These are phyloP conservation scores for Hyla sarda DNA, from an alignment of 2,113 vertebrate species.

Conservation along the genomic window DNA sequence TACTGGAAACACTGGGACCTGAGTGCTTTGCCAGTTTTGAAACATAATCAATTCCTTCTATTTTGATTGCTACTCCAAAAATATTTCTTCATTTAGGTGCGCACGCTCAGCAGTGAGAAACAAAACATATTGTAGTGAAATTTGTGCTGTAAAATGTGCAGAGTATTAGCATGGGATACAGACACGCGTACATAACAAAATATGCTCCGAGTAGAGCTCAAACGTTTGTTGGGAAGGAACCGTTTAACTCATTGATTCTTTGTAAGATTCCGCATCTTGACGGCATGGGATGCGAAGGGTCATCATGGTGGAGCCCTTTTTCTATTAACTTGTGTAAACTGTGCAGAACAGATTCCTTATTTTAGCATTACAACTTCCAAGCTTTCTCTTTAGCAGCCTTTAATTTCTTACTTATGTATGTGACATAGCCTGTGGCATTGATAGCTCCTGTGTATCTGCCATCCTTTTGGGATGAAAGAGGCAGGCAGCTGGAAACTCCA, in stretches of 20 bases:
- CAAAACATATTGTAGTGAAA: neutral
- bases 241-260: constrained; percentile 1
- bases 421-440: constrained; percentile 88
- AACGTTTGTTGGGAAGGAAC: neutral
- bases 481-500: constrained; percentile 93
- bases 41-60: neutral
- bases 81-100: neutral
- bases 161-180: constrained; percentile 8
- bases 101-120: neutral
- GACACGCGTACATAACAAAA: neutral
- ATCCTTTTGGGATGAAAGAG: constrained; percentile 88
- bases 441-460: constrained; percentile 85
- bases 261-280: neutral
- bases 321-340: constrained; percentile 75
- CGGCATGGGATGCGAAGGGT: neutral
- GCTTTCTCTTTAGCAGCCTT: constrained; percentile 82
- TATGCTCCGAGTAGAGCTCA: neutral
- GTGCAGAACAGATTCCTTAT: constrained; percentile 80
- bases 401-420: constrained; percentile 83
- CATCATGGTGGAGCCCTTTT: neutral
- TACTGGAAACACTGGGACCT: no score
- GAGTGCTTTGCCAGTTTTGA: neutral
- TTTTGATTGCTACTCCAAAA: neutral
- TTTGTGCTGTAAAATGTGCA: neutral
- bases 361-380: constrained; percentile 83